Evolutionary conservation across 2,113 vertebrate species (phyloP).

Genomic region (Colaptes auratus): DNA sequence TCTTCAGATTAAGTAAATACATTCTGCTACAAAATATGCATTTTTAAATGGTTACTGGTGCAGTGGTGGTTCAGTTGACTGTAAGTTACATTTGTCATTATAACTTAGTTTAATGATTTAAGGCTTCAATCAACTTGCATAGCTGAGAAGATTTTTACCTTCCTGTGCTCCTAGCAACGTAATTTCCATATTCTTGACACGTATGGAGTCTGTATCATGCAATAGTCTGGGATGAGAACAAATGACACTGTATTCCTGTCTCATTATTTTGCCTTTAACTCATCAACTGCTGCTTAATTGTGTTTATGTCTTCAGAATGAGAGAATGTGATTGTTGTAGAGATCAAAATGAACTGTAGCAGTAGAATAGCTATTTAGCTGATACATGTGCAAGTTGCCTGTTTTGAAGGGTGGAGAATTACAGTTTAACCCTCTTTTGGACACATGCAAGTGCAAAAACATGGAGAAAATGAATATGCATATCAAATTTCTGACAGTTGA

Average conservation of each 20-base stretch:
- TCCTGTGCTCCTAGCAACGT: not conserved
- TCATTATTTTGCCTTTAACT: slow-evolving; percentile 51
- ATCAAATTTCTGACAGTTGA: not conserved
- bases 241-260: slow-evolving; percentile 12
- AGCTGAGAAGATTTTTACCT: slow-evolving; percentile 59
- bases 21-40: not conserved
- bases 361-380: slow-evolving; percentile 10
- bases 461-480: not conserved
- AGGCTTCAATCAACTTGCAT: slow-evolving; percentile 50
- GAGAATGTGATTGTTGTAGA: slow-evolving; percentile 29
- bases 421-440: not conserved
- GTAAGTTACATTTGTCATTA: slow-evolving; percentile 53
- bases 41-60: slow-evolving; percentile 56
- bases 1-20: slow-evolving; percentile 19
- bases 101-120: slow-evolving; percentile 52
- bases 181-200: slow-evolving; percentile 61
- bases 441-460: not conserved
- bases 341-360: slow-evolving; percentile 38
- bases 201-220: slow-evolving; percentile 5
- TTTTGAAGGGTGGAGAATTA: not conserved
- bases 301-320: not conserved
- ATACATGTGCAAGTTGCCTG: not conserved
- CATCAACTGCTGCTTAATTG: not conserved
- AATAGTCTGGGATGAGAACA: slow-evolving; percentile 15
- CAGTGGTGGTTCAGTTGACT: not conserved